Conservation (phyloP, 2,113 vertebrate genomes). For the Ceyx cyanopectus region DNA sequence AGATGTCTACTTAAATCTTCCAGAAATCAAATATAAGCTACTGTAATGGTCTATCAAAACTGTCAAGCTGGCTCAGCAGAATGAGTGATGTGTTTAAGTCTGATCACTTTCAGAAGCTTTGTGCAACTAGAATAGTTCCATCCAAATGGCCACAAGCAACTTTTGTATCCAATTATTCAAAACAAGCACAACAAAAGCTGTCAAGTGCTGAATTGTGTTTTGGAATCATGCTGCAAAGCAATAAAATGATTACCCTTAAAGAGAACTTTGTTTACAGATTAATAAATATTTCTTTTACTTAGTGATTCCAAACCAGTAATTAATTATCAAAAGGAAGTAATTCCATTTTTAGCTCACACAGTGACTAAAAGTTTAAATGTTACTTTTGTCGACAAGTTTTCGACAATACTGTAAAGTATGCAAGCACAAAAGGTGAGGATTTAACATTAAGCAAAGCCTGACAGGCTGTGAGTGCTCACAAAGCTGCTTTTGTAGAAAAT, state of each 20-base stretch:
- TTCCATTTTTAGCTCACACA: not conserved
- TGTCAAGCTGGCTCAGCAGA: constrained; percentile 67
- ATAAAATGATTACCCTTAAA: constrained; percentile 19
- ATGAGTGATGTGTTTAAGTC: constrained; percentile 61
- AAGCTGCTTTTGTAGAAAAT: constrained; percentile 32
- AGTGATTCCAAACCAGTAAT: constrained; percentile 11
- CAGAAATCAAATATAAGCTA: constrained; percentile 70
- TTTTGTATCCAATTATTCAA: constrained; percentile 59
- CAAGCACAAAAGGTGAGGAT: constrained; percentile 20
- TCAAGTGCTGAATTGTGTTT: constrained; percentile 18
- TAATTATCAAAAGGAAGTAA: constrained; percentile 37
- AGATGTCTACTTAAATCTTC: constrained; percentile 74
- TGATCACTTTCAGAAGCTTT: constrained; percentile 63
- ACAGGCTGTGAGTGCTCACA: not conserved
- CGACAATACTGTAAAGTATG: not conserved
- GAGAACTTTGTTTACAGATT: not conserved
- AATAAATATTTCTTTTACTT: constrained; percentile 28
- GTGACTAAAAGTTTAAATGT: not conserved
- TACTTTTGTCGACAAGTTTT: not conserved
- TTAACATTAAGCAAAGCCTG: constrained; percentile 19
- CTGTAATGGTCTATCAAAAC: constrained; percentile 76
- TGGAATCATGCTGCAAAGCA: not conserved
- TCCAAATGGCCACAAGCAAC: constrained; percentile 67
- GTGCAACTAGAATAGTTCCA: constrained; percentile 31
- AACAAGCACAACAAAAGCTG: constrained; percentile 49